Evolutionary conservation across 2,888 invertebrate genomes (phyloP), one percentile per base, ranked within the genome.

Genomic region (Cerastoderma edule): DNA sequence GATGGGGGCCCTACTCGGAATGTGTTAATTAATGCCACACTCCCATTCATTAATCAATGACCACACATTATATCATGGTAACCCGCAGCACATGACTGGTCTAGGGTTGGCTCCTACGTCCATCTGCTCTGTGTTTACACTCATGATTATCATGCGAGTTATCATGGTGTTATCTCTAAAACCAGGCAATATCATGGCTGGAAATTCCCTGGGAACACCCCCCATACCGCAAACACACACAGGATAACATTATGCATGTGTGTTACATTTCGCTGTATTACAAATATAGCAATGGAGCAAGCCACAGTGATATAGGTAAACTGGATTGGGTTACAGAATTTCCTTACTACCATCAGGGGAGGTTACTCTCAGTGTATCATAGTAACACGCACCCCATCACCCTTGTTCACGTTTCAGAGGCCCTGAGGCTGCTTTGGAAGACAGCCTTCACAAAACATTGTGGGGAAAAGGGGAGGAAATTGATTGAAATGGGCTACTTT

Each of bases 251-350:
- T 24, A 60, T 60, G 60, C 60, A 39, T 39, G 39, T 39, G 60
- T 60, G 60, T 60, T 35, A 60, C 39, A 60, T 22, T 60, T n/a
- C n/a, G 60, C 60, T 27, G 22, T 53, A 44, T 72, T 74, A 78
- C 78, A 78, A 71, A 78, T 78, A 78, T 78, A 78, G 78, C 69
- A 78, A 74, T 78, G 57, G 67, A 56, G 56, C 24, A 39, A 60
- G 60, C 27, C 16, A 35, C 10, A 39, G 33, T 39, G 39, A n/a
- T 53, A 53, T 27, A 48, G 50, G 33, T 66, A 48, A 66, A 66
- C n/a, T 66, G 66, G 28, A 66, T 66, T 50, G 66, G 66, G 50
- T 66, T 66, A 66, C 66, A 66, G 22, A 65, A 35, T 39, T 35
- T 32, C 53, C 53, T 24, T 22, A 16, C 53, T 28, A 3, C 28